Evolutionary conservation across 1,140 invertebrate species (phyloP), one percentile per base, ranked within the genome.

Genomic region (Andricus grossulariae): DNA sequence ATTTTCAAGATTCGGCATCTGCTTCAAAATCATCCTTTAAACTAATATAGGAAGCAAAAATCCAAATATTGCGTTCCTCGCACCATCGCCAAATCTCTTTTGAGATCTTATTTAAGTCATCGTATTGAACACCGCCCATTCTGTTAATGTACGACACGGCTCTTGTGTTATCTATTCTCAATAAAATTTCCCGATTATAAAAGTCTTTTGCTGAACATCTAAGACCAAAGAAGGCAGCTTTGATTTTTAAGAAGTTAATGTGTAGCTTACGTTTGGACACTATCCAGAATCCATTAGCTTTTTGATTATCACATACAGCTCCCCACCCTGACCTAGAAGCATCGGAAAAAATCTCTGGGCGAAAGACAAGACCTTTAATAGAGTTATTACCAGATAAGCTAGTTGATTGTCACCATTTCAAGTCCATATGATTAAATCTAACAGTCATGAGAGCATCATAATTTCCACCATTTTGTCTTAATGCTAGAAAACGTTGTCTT

Each of bases 311-410:
- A 6, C 32, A 32, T 32, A 32, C 32, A 32, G 32, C 32, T 32
- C 32, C 6, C 6, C 6, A 32, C 32, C 32, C 32, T 32, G 32
- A 32, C 6, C 6, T 32, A 32, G 32, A 79, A 75, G 0, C 76
- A 77, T 6, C 77, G 70, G 60, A 76, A 79, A 72, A 71, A 50
- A 74, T 85, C 84, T 3, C 84, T 76, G 39, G 78, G 80, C 1
- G 80, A 57, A 72, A 84, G 54, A 16, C 80, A 74, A 19, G 82
- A 80, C 15, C 75, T 82, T 52, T 83, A 80, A 74, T 84, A 82
- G 13, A 86, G 71, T 32, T 75, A 73, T n/a, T 84, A 49, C 13
- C 84, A 52, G 19, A 85, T 81, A 54, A 86, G 86, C 86, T 86
- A 84, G 75, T 84, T 78, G 73, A 70, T 49, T 18, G 25, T 49